These are phyloP conservation scores for Heliconius nattereri DNA, from an alignment of 1,140 invertebrate genomes.

Conservation along the genomic window DNA sequence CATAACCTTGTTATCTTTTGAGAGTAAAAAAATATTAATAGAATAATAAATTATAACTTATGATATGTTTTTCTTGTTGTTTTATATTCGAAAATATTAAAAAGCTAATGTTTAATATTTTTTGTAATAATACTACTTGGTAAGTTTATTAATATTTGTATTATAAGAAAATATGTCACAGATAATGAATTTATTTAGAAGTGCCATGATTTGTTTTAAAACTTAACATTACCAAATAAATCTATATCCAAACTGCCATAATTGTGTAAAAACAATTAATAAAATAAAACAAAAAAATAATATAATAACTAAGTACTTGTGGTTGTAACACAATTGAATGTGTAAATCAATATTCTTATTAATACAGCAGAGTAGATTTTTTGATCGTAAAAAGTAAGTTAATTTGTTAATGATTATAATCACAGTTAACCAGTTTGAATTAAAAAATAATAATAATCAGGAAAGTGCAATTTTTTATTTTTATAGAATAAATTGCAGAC, in stretches of 20 bases:
- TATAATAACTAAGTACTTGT: neutral
- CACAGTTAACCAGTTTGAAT: too few species aligned
- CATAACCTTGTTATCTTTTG: neutral
- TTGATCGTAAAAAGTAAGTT: too few species aligned
- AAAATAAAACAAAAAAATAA: neutral
- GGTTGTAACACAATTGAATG: neutral
- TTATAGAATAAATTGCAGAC: neutral
- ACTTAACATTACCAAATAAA: neutral
- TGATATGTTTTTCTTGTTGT: neutral
- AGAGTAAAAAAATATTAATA: neutral
- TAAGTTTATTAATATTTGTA: neutral
- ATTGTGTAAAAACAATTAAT: neutral
- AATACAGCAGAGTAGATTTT: neutral
- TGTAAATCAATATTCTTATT: neutral
- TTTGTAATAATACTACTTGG: neutral
- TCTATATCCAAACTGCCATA: slow-evolving; percentile 8
- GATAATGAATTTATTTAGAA: neutral
- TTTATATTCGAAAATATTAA: neutral
- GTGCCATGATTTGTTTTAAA: slow-evolving; percentile 2
- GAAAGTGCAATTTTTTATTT: neutral
- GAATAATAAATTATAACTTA: neutral
- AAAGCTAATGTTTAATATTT: neutral
- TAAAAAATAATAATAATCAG: neutral
- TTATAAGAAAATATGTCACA: neutral
- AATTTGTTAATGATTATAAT: too few species aligned